These are phyloP conservation scores for Stenichneumon culpator DNA, from an alignment of 2,888 invertebrate species.

Conservation along the genomic window DNA sequence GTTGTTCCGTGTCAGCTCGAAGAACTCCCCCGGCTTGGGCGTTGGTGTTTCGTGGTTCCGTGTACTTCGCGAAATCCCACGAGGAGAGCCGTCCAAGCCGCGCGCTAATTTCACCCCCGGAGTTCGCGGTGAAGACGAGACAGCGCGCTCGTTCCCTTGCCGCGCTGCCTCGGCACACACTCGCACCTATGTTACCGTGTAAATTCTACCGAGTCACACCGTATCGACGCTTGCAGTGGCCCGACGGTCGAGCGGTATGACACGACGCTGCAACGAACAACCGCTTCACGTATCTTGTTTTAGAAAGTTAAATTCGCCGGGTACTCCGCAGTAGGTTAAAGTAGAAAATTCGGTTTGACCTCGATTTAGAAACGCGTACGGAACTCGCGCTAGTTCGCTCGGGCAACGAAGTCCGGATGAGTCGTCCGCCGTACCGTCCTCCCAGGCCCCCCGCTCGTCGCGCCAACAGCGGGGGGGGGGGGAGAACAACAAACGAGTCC, in stretches of 20 bases:
- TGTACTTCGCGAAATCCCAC: constrained; percentile 74
- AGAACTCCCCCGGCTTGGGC: constrained; percentile 44
- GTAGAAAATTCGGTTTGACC: constrained; percentile 85
- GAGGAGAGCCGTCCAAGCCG: constrained; percentile 63
- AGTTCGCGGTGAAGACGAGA: constrained; percentile 73
- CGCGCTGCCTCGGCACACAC: not conserved
- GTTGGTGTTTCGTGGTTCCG: constrained; percentile 61
- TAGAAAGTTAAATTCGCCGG: constrained; percentile 85
- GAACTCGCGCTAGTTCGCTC: constrained; percentile 56
- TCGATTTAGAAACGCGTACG: constrained; percentile 80
- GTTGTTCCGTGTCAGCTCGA: constrained; percentile 34
- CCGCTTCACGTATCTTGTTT: constrained; percentile 72
- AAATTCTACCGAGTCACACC: constrained; percentile 21
- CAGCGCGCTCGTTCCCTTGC: constrained; percentile 33
- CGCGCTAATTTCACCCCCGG: constrained; percentile 77
- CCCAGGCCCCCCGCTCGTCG: not conserved
- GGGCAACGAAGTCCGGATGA: constrained; percentile 22
- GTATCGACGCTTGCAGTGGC: not conserved
- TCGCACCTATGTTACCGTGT: not conserved
- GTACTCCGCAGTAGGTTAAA: constrained; percentile 84
- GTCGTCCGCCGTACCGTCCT: constrained; percentile 24
- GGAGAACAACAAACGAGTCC: not conserved
- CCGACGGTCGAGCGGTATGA: constrained; percentile 30
- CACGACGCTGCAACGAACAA: constrained; percentile 47
- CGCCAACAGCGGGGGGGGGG: not conserved